Percentiles rank a stretch among this genome's conserved stretches.
These are phyloP conservation scores for Athalia rosae DNA, from an alignment of 2,888 invertebrate genomes.

Conservation along the genomic window DNA sequence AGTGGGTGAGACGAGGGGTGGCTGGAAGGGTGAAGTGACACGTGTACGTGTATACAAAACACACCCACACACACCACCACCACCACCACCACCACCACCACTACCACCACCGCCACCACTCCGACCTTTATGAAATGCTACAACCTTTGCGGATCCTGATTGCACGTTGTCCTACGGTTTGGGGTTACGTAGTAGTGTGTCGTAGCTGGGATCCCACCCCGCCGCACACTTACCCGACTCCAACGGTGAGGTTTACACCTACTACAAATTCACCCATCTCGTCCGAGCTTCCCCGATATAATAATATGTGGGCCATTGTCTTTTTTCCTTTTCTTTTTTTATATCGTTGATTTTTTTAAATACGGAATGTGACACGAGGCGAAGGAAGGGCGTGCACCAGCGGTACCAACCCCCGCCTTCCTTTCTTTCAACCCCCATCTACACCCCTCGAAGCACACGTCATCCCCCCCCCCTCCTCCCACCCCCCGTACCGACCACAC, in stretches of 20 bases:
- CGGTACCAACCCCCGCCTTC: slow-evolving; percentile 34
- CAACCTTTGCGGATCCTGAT: slow-evolving; percentile 64
- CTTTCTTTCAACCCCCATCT: slow-evolving; percentile 11
- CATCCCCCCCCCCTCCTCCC: not conserved
- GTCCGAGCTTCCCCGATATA: slow-evolving; percentile 47
- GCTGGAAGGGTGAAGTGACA: slow-evolving; percentile 50
- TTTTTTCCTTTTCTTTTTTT: slow-evolving; percentile 32
- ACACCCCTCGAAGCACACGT: slow-evolving; percentile 8
- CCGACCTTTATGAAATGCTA: slow-evolving; percentile 68
- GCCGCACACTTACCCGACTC: no score
- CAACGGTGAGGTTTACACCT: not conserved
- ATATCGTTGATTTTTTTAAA: not conserved
- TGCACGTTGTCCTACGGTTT: slow-evolving; percentile 45
- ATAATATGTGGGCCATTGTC: slow-evolving; percentile 53
- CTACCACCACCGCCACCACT: no score
- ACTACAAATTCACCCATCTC: slow-evolving; percentile 19
- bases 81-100: no score
- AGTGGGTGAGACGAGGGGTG: slow-evolving; percentile 47
- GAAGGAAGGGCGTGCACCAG: slow-evolving; percentile 31
- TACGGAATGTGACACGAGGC: slow-evolving; percentile 42
- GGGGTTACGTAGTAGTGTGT: not conserved
- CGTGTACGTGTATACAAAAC: slow-evolving; percentile 50
- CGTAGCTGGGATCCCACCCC: no score
- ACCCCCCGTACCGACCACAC: not conserved
- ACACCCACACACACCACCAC: no score